Evolutionary conservation across 2,113 vertebrate genomes (phyloP), one percentile per base, ranked within the genome.

Genomic region (Amblyopsis rosae): DNA sequence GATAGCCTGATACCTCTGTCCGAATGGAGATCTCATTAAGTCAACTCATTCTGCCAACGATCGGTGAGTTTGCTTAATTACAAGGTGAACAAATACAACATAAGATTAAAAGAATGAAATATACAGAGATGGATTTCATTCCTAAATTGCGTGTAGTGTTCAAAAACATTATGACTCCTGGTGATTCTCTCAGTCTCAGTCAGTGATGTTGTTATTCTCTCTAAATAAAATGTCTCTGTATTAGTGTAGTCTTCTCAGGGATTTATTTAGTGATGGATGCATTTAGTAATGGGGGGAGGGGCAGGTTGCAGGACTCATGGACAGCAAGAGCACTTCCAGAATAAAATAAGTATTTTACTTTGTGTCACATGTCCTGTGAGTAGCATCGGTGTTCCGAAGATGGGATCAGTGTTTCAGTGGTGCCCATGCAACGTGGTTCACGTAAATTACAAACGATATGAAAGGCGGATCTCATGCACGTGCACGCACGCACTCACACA

Each of bases 21-120:
- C 81, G 73, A 89, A 88, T 84, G 83, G 85, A 74, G 53, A 81
- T 90, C 85, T 87, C 85, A 83, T 90, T 89, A 87, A 83, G 76
- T 55, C 50, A 9, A 56, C 72, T 85, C 77, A 70, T 87, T 87
- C 78, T 57, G 46, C 17, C 46, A 85, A 61, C 45, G 17, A 72
- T 53, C 72, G 45, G 46, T 33, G 49, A 48, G 56, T 50, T 12
- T 75, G 33, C 58, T 69, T 11, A 51, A 53, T 26, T 47, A 67
- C 70, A 61, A 16, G 12, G 61, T 59, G 41, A 77, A 83, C 66
- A 12, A 75, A 77, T 49, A 75, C 54, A 80, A 15, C 4, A 2
- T 26, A 41, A 41, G 7, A 41, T 1, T 41, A 41, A 41, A 41
- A 26, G 26, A 26, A 26, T 26, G 26, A 26, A 41, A 41, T 8